Evolutionary conservation across 2,888 invertebrate species (phyloP), one percentile per base, ranked within the genome.

Genomic region (Kryphioiulus occultus): DNA sequence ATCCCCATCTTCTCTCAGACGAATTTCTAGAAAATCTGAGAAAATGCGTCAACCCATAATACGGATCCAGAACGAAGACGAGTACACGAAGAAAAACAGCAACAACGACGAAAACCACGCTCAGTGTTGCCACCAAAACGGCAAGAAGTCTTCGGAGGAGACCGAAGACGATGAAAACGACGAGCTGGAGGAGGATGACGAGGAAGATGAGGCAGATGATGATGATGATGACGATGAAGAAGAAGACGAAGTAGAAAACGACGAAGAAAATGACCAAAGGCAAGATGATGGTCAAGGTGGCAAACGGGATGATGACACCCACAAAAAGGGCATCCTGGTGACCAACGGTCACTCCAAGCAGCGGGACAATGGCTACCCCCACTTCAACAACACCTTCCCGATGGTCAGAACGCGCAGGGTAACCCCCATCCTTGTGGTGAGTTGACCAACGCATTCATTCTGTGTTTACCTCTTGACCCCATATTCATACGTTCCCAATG

Each of bases 371-470:
- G n/a, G 39, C 83, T 39, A 83, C 39, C 83, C 32, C 4, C 17
- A 83, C 12, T 35, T 83, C 83, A 83, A 35, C 83, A 59, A 83
- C n/a, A 83, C 83, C 0, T 83, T 83, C 10, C 83, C 83, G 32
- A 1, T 32, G 83, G 26, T 32, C 19, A 83, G 83, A 32, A 30
- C 83, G 12, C 12, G 32, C 17, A 15, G 39, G 32, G 59, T 59
- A n/a, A 59, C 59, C 5, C 59, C 59, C 59, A 83, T 83, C 17
- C 83, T 83, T 15, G 83, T 83, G 83, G 83, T 83, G 83, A 83
- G 83, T 83, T 83, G 17, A n/a, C n/a, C 3, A 83, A 30, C 83
- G 19, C 12, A 19, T 59, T 47, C 17, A 17, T 47, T 47, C 17
- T n/a, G n/a, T 39, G 39, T 9, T 39, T 39, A 39, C 3, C 39